These are phyloP conservation scores for Chelonus insularis DNA, from an alignment of 1,140 invertebrate species.

Conservation along the genomic window DNA sequence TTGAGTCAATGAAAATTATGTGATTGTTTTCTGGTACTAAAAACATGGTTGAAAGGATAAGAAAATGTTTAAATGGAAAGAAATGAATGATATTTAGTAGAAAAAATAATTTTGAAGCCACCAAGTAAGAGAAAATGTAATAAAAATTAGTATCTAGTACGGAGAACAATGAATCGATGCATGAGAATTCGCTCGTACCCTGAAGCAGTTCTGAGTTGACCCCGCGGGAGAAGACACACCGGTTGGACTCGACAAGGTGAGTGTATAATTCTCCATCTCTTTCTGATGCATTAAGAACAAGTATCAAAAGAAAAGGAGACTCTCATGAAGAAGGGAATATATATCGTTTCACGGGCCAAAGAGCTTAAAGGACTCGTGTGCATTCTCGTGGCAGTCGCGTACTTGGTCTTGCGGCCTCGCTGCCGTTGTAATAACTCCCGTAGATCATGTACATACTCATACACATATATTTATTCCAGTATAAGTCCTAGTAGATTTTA, in stretches of 20 bases:
- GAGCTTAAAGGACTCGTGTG: slow-evolving; percentile 33
- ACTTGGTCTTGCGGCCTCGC: slow-evolving; percentile 10
- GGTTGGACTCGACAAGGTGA: slow-evolving; percentile 2
- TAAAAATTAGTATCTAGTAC: slow-evolving; percentile 2
- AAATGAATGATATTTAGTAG: too few species aligned
- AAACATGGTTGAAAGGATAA: too few species aligned
- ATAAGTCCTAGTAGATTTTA: not conserved
- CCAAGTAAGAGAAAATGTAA: not conserved
- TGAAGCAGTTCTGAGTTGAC: not conserved
- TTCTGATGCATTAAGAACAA: not conserved
- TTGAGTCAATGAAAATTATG: too few species aligned
- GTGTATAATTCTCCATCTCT: not conserved
- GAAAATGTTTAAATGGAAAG: too few species aligned
- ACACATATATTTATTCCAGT: slow-evolving; percentile 14
- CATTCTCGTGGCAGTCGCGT: slow-evolving; percentile 37
- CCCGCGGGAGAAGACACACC: slow-evolving; percentile 1
- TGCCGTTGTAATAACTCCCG: slow-evolving; percentile 49
- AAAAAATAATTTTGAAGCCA: not conserved
- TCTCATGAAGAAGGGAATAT: slow-evolving; percentile 29
- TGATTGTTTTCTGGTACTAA: too few species aligned
- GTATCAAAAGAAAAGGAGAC: not conserved
- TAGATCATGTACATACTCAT: slow-evolving; percentile 43
- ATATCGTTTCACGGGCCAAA: slow-evolving; percentile 41
- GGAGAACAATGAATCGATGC: slow-evolving; percentile 4
- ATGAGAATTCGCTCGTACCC: slow-evolving; percentile 7